Evolutionary conservation across 2,797 vertebrate genomes (phyloP), one percentile per base, ranked within the genome.

Genomic region (Melanogrammus aeglefinus): DNA sequence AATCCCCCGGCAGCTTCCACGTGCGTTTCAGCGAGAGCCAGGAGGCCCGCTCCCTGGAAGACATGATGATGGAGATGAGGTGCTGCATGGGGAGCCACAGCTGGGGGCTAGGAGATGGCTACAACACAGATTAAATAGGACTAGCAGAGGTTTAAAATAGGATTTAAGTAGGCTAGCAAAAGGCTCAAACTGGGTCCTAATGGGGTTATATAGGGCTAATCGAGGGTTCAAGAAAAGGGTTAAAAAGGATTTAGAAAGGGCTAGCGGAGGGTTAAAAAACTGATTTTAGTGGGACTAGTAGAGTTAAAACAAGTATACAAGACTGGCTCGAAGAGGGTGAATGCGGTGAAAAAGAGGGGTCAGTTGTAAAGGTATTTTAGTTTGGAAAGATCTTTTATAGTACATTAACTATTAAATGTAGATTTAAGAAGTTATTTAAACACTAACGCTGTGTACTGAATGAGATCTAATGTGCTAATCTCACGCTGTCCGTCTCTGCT

Each of bases 21-120:
- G 39, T 98, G 79, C 94, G 93, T 10, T 90, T 96, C 86, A 93
- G 89, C 35, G 90, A 92, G 78, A 90, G 75, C 4, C 91, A 94
- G 12, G 92, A 95, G 0, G 92, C 94, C 39, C 89, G 88, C 31
- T 86, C 93, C 4, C 89, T 98, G 69, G 95, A 96, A 87, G 92
- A 96, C 83, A 95, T 98, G 96, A 98, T 98, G 95, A 83, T 97
- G 78, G 95, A 96, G 84, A 97, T 99, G 97, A 96, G 96, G 97
- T 99, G 84, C 33, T 71, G 29, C n/a, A 33, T 8, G n/a, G 9
- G 18, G 41, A 16, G 1, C 27, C 38, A 44, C 38, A n/a, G 63
- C n/a, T 24, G 63, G 63, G 63, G 63, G 5, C 57, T 24, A 63
- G 51, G 5, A n/a, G 18, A 63, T 18, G 51, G 51, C 51, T 63